Evolutionary conservation across 1,140 invertebrate genomes (phyloP), one percentile per base, ranked within the genome.

Genomic region (Sogatella furcifera): DNA sequence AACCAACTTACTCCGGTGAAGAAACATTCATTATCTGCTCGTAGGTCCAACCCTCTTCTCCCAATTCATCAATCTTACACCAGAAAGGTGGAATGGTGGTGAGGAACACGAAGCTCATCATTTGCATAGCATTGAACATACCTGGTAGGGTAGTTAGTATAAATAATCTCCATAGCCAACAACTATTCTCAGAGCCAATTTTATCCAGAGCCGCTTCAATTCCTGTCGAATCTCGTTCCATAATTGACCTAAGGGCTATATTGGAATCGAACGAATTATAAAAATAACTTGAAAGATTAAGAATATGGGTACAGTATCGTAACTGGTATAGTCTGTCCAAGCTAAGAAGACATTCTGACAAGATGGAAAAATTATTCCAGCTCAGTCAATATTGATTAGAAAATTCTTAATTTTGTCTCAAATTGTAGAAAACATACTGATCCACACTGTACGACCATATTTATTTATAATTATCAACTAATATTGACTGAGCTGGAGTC

Each of bases 121-220:
- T 77, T 66, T 81, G 78, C 66, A 80, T 77, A 0, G 78, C 77
- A 60, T 79, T 79, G 42, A 80, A 70, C 21, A 80, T 73, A 13
- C 78, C 76, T 5, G 78, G 78, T 0, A 74, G 71, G 4, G 76
- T 70, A 24, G 75, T 74, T 3, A 81, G 66, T 28, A 78, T 68
- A 57, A 81, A 80, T 28, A 81, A 65, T 8, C 70, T 67, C 72
- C 70, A 71, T 1, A 74, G 57, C 53, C 72, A 71, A 14, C 56
- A 62, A 13, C 70, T 68, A 5, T 70, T 69, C 17, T 64, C 53
- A 11, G 52, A 41, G 5, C 62, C 62, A 8, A 62, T 46, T 28
- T 56, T 55, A 34, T 68, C 68, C 15, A 69, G 52, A 13, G 66
- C 63, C 17, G 22, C 49, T 17, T 69, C 66, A 14, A 69, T 55